Evolutionary conservation across 64 coral and sea anemone genomes (phyloP), one percentile per base, ranked within the genome.

Genomic region (Stylophora pistillata): DNA sequence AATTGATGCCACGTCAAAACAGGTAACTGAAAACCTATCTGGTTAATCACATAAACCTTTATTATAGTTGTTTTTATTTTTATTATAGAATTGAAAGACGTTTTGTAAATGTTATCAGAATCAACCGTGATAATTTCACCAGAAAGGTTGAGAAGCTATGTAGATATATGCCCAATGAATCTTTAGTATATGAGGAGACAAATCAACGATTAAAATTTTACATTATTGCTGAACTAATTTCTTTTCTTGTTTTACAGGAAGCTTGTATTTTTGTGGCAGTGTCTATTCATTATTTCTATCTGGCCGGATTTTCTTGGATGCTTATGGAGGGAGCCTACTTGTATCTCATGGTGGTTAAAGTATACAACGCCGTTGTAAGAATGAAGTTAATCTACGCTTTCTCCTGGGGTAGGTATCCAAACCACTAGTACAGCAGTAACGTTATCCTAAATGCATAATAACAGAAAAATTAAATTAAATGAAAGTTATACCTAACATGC

Each of bases 301-400:
- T 95, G 31, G 94, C 88, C 15, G 94, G 89, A 16, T 95, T 95
- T 30, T 86, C 89, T 15, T 95, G 94, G 94, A 95, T 95, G 94
- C 28, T 95, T 4, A 73, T 92, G 10, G 94, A 96, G 37, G 94
- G 94, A 32, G 53, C 93, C 16, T 96, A 93, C 73, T 87, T 96
- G 9, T 96, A 96, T 26, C 64, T 96, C 10, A 93, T 89, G 94
- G 87, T 96, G 30, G 81, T 96, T 54, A 89, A 96, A 73, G 94
- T 96, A 4, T 96, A 93, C 33, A 96, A 96, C 73, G 87, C 94
- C 21, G 20, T 73, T 14, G 74, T 96, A 6, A 96, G 89, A 41
- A 96, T 96, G 80, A 93, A 80, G 58, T 87, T 85, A 0, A 90
- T 93, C 56, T 96, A 96, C 21, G 66, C 64, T 10, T 96, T 96